phyloP scores from a whole-genome alignment of 2,113 vertebrate genomes.

The Oryzias melastigma region DNA sequence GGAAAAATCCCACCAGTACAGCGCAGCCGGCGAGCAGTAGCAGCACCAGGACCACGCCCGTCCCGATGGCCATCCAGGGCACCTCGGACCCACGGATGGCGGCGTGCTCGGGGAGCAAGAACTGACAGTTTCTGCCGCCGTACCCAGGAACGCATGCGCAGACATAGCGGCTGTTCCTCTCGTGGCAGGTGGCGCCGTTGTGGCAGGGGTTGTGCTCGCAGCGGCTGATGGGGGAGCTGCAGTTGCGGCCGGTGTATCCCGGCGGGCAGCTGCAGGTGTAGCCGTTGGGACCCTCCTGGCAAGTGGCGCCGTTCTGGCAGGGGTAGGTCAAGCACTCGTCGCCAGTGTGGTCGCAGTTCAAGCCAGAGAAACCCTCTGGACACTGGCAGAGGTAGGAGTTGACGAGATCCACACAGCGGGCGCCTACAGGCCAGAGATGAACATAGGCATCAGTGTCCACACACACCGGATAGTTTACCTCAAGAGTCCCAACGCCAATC shows the following conservation, averaged over 20 bases:
- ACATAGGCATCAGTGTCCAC: not conserved
- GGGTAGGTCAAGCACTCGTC: slow-evolving; percentile 88
- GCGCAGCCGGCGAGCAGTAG: slow-evolving; percentile 88
- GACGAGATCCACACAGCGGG: slow-evolving; percentile 89
- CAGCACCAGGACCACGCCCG: slow-evolving; percentile 89
- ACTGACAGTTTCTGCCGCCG: slow-evolving; percentile 94
- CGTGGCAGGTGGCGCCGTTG: slow-evolving; percentile 96
- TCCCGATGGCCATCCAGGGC: slow-evolving; percentile 92
- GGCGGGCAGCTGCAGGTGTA: slow-evolving; percentile 93
- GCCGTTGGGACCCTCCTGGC: slow-evolving; percentile 85
- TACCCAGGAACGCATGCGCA: slow-evolving; percentile 92
- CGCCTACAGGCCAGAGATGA: slow-evolving; percentile 76
- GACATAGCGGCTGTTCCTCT: slow-evolving; percentile 88
- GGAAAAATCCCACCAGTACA: slow-evolving; percentile 83
- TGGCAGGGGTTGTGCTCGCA: slow-evolving; percentile 94
- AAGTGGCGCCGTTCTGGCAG: slow-evolving; percentile 90
- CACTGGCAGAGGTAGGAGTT: slow-evolving; percentile 94
- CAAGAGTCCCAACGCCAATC: too few species aligned
- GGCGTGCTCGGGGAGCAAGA: slow-evolving; percentile 87
- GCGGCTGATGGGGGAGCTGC: slow-evolving; percentile 86
- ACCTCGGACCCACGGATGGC: slow-evolving; percentile 74
- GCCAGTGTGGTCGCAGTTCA: slow-evolving; percentile 85
- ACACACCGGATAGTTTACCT: too few species aligned
- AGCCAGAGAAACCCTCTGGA: slow-evolving; percentile 88
- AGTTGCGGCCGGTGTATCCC: slow-evolving; percentile 92